These are phyloP conservation scores for Spheniscus humboldti DNA, from an alignment of 2,797 vertebrate species.

Conservation along the genomic window DNA sequence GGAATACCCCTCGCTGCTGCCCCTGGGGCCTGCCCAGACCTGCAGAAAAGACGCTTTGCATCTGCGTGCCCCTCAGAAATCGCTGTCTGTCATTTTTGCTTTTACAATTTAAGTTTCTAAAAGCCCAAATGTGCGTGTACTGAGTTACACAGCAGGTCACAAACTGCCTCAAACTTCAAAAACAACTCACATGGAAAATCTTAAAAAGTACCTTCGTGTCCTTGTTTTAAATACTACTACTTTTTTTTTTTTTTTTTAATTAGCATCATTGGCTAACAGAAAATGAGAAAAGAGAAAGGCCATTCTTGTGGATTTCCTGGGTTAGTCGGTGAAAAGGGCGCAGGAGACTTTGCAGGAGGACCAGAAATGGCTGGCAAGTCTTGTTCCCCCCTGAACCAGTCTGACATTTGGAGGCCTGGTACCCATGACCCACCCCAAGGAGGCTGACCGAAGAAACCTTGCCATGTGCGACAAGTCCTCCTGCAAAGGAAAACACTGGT, in stretches of 20 bases:
- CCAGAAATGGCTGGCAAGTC: neutral
- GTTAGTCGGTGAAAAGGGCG: neutral
- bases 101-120: neutral
- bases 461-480: neutral
- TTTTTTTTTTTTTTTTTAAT: neutral
- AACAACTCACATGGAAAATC: neutral
- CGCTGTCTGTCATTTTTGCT: neutral
- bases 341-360: neutral
- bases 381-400: neutral
- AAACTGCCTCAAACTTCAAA: neutral
- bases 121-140: neutral
- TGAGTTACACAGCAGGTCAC: neutral
- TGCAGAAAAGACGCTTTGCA: rapidly evolving
- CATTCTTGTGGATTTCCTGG: neutral
- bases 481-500: neutral
- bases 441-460: neutral
- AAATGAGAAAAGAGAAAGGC: neutral
- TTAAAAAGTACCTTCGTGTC: neutral
- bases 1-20: neutral
- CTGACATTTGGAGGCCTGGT: neutral
- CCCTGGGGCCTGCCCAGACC: neutral
- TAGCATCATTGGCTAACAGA: neutral
- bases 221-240: neutral
- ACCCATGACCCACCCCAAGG: neutral
- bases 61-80: neutral